These are phyloP conservation scores for Menidia menidia DNA, from an alignment of 2,797 vertebrate genomes.

Conservation along the genomic window DNA sequence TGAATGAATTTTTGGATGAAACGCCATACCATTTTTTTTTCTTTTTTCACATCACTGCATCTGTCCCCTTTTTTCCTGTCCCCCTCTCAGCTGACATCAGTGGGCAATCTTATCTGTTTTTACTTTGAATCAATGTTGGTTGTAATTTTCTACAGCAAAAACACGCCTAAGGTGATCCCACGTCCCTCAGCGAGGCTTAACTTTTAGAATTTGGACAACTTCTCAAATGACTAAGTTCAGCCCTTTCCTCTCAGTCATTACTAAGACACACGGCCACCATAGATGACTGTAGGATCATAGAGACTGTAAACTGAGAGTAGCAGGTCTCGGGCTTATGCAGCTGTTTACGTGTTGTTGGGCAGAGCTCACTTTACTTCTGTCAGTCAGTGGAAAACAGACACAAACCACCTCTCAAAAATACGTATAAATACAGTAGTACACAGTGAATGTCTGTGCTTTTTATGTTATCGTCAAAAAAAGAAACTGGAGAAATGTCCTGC, in stretches of 20 bases:
- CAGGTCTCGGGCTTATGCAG: background rate
- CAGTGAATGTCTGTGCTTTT: conserved; percentile 12
- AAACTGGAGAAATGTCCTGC: background rate
- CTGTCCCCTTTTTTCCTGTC: conserved; percentile 40
- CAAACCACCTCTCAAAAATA: background rate
- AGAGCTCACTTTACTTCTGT: background rate
- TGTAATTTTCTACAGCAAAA: conserved; percentile 7
- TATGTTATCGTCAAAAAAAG: background rate
- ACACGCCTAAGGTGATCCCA: background rate
- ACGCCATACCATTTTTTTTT: conserved; percentile 34
- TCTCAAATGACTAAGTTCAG: background rate
- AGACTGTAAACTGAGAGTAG: background rate
- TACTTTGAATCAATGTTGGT: conserved; percentile 34
- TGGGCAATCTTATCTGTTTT: conserved; percentile 11
- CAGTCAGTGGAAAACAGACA: conserved; percentile 1
- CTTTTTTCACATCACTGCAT: conserved; percentile 63
- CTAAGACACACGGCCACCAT: no score
- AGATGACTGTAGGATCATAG: background rate
- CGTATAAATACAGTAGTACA: conserved; percentile 2
- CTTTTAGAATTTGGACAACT: background rate
- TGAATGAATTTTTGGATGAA: conserved; percentile 63
- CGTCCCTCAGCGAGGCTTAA: background rate
- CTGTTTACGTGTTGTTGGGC: conserved; percentile 1
- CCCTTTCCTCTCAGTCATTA: background rate
- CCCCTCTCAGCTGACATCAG: conserved; percentile 23